Base-by-base conservation (phyloP, 2,888 invertebrate species). In the Osmoderma eremita region DNA sequence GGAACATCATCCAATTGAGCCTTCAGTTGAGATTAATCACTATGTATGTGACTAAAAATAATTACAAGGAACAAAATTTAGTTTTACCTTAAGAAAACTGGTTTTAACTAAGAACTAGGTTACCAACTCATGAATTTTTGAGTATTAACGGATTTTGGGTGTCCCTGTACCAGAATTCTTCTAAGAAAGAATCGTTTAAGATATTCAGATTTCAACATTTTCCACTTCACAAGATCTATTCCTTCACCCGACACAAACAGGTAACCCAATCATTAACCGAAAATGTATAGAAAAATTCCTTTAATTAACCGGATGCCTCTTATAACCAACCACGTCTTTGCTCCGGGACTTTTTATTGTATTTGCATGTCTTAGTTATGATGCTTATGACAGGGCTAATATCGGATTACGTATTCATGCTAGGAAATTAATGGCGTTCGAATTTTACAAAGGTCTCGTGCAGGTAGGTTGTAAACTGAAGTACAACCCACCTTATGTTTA, bases 391-490 rank as follows among this genome's bases (percentile, higher is more conserved):
- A 38, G 53, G 53, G 17, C 38, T 53, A 53, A 53, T 53, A 53
- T 53, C 53, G 17, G 38, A 53, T 53, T 53, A 38, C 53, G 17
- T 53, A 53, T 53, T 53, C 53, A 53, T 53, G 12, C 53, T 6
- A 53, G 17, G 53, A 18, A 53, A 38, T 53, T 53, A 53, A 53
- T 53, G 53, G 53, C 38, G 53, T 53, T 53, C 53, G 53, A 53
- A 53, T 53, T 53, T 53, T 53, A 53, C 53, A 53, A 53, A 53
- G 53, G 53, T 53, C 38, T 53, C 53, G 53, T 53, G 53, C 53
- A 53, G 53, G 53, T 53, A 53, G 53, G 17, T 38, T 53, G 18
- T 38, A 53, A 53, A 39, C 38, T 38, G 17, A 53, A 39, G 53
- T 53, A 53, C 53, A 24, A 18, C 53, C 53, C 53, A 53, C 53